Conservation (phyloP, 2,113 vertebrate genomes). For the Psilopogon haemacephalus region DNA sequence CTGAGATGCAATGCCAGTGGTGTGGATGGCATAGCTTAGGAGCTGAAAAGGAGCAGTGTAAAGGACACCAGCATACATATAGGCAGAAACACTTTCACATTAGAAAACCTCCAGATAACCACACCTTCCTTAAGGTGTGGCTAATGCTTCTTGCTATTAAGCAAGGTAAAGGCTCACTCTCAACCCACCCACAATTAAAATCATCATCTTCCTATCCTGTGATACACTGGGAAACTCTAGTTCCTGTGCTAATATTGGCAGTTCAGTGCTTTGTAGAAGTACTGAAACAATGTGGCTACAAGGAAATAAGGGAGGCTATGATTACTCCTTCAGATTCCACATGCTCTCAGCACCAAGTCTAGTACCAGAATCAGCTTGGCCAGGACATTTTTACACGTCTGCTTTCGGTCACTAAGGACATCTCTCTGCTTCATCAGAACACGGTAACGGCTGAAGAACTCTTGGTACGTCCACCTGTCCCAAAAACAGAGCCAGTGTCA, state of each 20-base stretch:
- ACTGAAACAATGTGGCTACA: background rate
- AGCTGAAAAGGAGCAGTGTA: background rate
- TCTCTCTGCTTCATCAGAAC: slow-evolving; percentile 98
- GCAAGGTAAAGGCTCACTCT: background rate
- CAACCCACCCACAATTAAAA: background rate
- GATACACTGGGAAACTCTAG: background rate
- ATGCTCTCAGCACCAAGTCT: background rate
- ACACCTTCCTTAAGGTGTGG: background rate
- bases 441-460: slow-evolving; percentile 97
- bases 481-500: slow-evolving; percentile 10
- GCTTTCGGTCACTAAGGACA: slow-evolving; percentile 88
- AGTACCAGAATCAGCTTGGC: slow-evolving; percentile 93
- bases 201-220: background rate
- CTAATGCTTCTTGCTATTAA: background rate
- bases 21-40: background rate
- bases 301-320: background rate
- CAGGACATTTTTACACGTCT: slow-evolving; percentile 94
- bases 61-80: background rate
- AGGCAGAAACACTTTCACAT: background rate
- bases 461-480: slow-evolving; percentile 96
- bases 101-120: background rate
- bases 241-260: background rate
- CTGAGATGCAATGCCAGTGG: background rate
- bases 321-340: background rate
- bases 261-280: background rate